Evolutionary conservation across 2,888 invertebrate genomes (phyloP).

Genomic region (Nasonovia ribisnigri): DNA sequence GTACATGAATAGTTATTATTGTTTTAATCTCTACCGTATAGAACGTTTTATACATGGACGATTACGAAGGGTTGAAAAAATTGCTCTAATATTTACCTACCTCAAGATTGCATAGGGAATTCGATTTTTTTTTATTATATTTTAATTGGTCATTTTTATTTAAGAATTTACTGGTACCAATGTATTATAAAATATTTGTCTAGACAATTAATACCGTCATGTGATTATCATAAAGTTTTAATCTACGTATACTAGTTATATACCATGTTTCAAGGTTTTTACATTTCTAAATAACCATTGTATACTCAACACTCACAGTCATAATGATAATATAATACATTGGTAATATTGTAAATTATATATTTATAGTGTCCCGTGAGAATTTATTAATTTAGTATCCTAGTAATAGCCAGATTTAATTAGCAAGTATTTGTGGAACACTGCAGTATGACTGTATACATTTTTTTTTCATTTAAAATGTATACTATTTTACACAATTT

Average conservation of each 20-base stretch:
- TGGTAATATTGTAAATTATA: background rate
- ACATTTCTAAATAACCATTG: background rate
- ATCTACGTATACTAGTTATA: background rate
- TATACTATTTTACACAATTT: background rate
- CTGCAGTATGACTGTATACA: background rate
- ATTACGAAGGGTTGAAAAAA: background rate
- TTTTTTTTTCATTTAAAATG: background rate
- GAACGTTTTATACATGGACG: background rate
- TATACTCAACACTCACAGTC: background rate
- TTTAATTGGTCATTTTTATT: background rate
- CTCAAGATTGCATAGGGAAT: background rate
- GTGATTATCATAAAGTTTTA: background rate
- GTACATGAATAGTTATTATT: background rate
- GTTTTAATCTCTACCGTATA: background rate
- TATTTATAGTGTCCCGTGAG: background rate
- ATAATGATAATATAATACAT: background rate
- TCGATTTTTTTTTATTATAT: background rate
- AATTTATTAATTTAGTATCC: background rate
- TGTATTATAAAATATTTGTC: background rate
- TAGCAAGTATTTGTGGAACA: background rate
- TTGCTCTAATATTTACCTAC: background rate
- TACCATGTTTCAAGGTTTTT: background rate
- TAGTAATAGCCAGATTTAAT: background rate
- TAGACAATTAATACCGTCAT: background rate
- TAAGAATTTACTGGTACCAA: background rate